Percentiles rank a stretch among this genome's conserved stretches.
These are phyloP conservation scores for Acanthiza pusilla DNA, from an alignment of 2,797 vertebrate species.

Conservation along the genomic window DNA sequence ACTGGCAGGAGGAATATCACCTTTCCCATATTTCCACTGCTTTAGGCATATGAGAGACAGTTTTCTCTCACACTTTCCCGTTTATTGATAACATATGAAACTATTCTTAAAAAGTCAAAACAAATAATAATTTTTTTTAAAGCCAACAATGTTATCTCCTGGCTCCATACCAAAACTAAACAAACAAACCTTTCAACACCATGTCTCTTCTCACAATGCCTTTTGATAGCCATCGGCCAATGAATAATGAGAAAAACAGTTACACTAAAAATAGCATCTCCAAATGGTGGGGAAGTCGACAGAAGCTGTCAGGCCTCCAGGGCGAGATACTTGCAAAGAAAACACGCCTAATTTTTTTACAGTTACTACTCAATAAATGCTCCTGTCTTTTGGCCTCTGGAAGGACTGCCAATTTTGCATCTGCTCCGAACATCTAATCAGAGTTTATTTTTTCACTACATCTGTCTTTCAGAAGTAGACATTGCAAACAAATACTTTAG, in stretches of 20 bases:
- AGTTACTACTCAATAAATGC: constrained; percentile 1
- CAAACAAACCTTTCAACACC: constrained; percentile 59
- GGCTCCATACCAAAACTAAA: constrained; percentile 61
- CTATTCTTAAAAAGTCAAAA: constrained; percentile 41
- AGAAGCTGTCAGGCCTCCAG: constrained; percentile 36
- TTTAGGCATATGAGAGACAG: background rate
- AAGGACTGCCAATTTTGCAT: constrained; percentile 2
- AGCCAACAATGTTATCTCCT: constrained; percentile 58
- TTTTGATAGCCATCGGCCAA: constrained; percentile 62
- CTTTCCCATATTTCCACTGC: background rate
- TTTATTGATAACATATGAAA: background rate
- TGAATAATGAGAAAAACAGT: constrained; percentile 62
- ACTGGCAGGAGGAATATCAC: background rate
- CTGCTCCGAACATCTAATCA: background rate
- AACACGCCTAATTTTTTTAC: constrained; percentile 14
- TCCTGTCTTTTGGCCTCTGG: background rate
- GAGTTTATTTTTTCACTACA: constrained; percentile 25
- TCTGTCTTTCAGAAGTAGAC: background rate
- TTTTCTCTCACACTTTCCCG: constrained; percentile 37
- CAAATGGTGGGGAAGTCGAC: constrained; percentile 15
- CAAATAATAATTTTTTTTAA: background rate
- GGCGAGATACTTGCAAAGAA: constrained; percentile 24
- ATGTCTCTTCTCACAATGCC: constrained; percentile 61
- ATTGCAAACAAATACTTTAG: background rate
- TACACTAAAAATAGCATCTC: constrained; percentile 60